These are phyloP conservation scores for Centrocercus urophasianus DNA, from an alignment of 2,113 vertebrate species.

Conservation along the genomic window DNA sequence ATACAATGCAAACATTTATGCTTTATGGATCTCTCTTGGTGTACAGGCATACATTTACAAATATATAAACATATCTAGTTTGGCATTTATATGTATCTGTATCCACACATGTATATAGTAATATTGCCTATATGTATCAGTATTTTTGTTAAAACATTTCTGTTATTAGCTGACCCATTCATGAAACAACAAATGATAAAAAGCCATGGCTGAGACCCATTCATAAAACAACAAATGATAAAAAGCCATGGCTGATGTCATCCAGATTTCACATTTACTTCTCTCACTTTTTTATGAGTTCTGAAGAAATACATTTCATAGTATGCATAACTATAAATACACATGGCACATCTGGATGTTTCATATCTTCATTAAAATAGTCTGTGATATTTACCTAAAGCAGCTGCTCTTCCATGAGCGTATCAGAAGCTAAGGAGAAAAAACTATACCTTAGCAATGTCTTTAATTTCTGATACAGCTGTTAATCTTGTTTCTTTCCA, in stretches of 20 bases:
- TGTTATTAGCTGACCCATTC: background rate
- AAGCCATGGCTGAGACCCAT: background rate
- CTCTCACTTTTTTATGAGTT: background rate
- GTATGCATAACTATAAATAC: background rate
- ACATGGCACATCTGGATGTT: background rate
- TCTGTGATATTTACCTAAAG: background rate
- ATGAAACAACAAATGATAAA: background rate
- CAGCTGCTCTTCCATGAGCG: background rate
- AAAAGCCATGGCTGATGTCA: background rate
- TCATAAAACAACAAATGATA: background rate
- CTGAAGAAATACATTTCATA: background rate
- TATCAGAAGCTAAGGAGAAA: background rate
- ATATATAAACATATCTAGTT: background rate
- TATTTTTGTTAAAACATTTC: background rate
- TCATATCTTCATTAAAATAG: background rate
- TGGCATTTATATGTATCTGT: background rate
- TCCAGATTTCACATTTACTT: background rate
- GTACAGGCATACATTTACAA: background rate
- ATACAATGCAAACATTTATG: background rate
- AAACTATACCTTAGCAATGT: background rate
- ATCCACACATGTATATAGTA: background rate
- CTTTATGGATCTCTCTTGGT: background rate
- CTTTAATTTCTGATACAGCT: background rate
- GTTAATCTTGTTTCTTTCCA: background rate
- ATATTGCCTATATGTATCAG: background rate